phyloP scores from a whole-genome alignment of 2,888 invertebrate species.

The Polyommatus iphigenia region DNA sequence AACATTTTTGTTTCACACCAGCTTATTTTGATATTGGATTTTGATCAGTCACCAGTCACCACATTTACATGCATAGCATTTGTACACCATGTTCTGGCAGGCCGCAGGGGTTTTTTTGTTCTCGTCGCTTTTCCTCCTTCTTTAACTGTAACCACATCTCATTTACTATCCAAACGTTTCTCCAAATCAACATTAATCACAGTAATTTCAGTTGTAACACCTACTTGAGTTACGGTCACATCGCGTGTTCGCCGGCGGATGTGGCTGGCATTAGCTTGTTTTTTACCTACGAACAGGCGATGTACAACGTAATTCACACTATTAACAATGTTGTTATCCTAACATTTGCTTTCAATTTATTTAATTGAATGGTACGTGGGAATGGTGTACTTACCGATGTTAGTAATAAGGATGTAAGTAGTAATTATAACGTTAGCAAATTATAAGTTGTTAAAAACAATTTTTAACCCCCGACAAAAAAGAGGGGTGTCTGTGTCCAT shows the following conservation, averaged over 20 bases:
- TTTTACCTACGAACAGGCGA: slow-evolving; percentile 6
- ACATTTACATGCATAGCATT: too few relatives aligned
- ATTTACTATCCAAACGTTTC: not conserved
- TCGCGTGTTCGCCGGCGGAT: slow-evolving; percentile 23
- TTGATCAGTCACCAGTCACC: too few relatives aligned
- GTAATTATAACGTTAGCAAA: not conserved
- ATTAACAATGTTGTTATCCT: slow-evolving; percentile 17
- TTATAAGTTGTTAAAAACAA: not conserved
- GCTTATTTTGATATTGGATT: too few relatives aligned
- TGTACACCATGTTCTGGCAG: too few relatives aligned
- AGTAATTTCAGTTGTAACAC: slow-evolving; percentile 25
- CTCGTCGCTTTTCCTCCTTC: too few relatives aligned
- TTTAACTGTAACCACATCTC: not conserved
- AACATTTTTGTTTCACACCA: too few relatives aligned
- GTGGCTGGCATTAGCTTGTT: slow-evolving; percentile 16
- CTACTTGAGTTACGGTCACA: slow-evolving; percentile 20
- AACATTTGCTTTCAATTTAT: slow-evolving; percentile 17
- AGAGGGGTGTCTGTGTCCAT: too few relatives aligned
- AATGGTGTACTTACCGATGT: not conserved
- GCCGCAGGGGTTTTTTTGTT: too few relatives aligned
- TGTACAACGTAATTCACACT: slow-evolving; percentile 21
- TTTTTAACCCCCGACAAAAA: too few relatives aligned
- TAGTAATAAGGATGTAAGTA: not conserved
- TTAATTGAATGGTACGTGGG: slow-evolving; percentile 1
- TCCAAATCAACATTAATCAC: slow-evolving; percentile 6